A percentile compares a stretch with the other conserved stretches of the same genome.
These are phyloP conservation scores for Euleptes europaea DNA, from an alignment of 2,113 vertebrate genomes.

Conservation along the genomic window DNA sequence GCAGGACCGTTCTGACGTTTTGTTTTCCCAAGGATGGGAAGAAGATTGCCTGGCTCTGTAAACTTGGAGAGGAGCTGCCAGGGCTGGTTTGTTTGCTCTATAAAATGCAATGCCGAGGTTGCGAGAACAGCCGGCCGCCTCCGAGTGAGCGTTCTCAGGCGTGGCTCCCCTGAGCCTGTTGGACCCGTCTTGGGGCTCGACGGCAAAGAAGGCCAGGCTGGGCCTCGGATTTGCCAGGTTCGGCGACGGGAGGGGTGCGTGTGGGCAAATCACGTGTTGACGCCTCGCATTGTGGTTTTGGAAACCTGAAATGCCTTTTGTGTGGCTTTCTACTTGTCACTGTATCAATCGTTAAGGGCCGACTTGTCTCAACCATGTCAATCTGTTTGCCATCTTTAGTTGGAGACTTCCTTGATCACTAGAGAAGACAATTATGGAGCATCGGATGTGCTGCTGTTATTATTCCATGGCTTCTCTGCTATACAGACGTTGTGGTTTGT, in stretches of 20 bases:
- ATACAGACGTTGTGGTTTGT: background rate
- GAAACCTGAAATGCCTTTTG: too few relatives aligned
- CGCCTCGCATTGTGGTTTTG: too few relatives aligned
- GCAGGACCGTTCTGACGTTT: too few relatives aligned
- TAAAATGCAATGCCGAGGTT: background rate
- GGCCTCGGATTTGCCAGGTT: background rate
- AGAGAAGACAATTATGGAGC: background rate
- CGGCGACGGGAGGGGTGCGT: too few relatives aligned
- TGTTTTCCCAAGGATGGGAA: background rate
- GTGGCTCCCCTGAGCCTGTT: background rate
- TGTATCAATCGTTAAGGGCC: too few relatives aligned
- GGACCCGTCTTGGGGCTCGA: background rate
- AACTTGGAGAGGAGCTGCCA: background rate
- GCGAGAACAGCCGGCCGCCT: too few relatives aligned
- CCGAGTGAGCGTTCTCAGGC: background rate
- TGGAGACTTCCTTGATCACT: too few relatives aligned
- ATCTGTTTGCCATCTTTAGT: too few relatives aligned
- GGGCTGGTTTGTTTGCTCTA: background rate
- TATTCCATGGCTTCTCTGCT: background rate
- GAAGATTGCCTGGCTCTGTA: background rate
- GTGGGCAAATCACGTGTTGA: too few relatives aligned
- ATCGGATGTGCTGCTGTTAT: background rate
- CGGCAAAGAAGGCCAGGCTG: background rate
- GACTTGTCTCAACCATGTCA: too few relatives aligned
- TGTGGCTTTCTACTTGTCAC: too few relatives aligned